phyloP scores from a whole-genome alignment of 2,888 invertebrate genomes.

The Diarsia rubi region DNA sequence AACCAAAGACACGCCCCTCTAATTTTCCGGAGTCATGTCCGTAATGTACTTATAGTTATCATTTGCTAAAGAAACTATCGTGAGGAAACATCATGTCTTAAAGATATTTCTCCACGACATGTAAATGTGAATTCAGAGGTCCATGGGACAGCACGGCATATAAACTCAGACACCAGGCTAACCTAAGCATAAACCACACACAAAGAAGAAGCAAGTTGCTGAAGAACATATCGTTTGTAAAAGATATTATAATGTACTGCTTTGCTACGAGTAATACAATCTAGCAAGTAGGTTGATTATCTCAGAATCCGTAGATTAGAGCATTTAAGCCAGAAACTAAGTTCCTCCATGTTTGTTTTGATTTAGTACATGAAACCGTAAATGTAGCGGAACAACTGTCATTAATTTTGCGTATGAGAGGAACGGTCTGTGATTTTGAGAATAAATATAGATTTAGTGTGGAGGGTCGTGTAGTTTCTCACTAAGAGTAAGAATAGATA shows the following conservation, averaged over 20 bases:
- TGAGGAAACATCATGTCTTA: too few species aligned
- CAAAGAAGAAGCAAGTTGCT: too few species aligned
- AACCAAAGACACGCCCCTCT: too few species aligned
- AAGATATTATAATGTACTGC: background rate
- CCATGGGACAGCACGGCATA: too few species aligned
- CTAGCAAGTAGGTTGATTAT: background rate
- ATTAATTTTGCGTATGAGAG: slow-evolving; percentile 53
- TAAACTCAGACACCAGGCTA: too few species aligned
- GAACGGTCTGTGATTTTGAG: slow-evolving; percentile 50
- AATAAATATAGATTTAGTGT: slow-evolving; percentile 58
- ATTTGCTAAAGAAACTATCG: too few species aligned
- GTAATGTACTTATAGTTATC: too few species aligned
- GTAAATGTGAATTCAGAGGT: too few species aligned
- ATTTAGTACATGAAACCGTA: slow-evolving; percentile 48
- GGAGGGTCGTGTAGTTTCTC: slow-evolving; percentile 46
- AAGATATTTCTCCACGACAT: too few species aligned
- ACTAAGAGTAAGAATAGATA: slow-evolving; percentile 52
- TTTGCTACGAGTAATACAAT: background rate
- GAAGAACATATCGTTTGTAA: background rate
- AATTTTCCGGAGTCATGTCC: too few species aligned
- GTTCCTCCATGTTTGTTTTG: slow-evolving; percentile 43
- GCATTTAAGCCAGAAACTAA: slow-evolving; percentile 26
- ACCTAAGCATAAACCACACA: too few species aligned
- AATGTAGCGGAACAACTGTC: slow-evolving; percentile 44
- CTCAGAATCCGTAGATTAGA: background rate